Conservation (phyloP, 2,113 vertebrate species). For the Grus americana region DNA sequence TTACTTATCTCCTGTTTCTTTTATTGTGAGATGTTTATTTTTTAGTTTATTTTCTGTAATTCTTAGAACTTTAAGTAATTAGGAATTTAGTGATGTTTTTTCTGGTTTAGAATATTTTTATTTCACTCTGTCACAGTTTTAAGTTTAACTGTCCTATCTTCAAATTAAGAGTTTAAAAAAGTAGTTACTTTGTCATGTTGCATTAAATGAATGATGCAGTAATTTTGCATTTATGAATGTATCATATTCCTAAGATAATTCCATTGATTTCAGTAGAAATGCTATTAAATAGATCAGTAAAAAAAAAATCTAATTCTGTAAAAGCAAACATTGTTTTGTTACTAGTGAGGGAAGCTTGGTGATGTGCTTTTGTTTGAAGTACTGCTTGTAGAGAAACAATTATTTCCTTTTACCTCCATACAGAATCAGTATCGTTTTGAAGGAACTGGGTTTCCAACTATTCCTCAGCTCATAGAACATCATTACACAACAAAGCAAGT, state of each 20-base stretch:
- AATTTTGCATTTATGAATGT: background rate
- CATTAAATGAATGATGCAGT: background rate
- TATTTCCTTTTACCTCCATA: background rate
- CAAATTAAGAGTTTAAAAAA: background rate
- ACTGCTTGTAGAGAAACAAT: background rate
- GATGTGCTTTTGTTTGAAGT: background rate
- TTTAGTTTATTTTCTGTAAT: background rate
- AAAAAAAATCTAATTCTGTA: background rate
- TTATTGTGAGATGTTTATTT: background rate
- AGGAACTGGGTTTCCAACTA: conserved; percentile 93
- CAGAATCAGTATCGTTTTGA: conserved; percentile 96
- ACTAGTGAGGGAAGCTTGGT: background rate
- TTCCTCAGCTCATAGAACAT: conserved; percentile 96
- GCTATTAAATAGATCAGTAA: background rate
- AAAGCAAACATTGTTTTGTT: background rate
- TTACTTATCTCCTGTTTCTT: background rate
- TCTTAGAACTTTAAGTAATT: background rate
- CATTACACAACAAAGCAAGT: conserved; percentile 94
- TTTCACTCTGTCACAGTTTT: background rate
- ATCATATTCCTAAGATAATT: background rate
- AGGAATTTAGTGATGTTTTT: background rate
- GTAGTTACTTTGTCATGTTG: background rate
- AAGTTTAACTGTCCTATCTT: background rate
- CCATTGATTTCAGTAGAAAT: background rate
- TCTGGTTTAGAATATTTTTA: background rate